phyloP scores from a whole-genome alignment of 1,140 invertebrate genomes.

The Ganaspis sp. region DNA sequence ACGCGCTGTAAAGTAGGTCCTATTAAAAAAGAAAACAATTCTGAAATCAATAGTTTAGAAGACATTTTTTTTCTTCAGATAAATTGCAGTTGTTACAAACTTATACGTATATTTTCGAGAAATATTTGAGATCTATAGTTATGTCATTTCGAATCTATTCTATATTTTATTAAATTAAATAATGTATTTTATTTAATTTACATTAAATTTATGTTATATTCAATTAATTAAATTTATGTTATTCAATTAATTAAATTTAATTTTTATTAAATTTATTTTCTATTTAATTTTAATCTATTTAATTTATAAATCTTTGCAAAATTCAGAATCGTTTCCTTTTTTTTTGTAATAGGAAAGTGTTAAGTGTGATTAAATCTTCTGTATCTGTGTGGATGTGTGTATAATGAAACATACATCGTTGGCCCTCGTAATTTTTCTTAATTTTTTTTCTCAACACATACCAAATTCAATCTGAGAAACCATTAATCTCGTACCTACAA shows the following conservation, averaged over 20 bases:
- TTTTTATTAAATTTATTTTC: neutral
- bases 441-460: neutral
- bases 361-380: neutral
- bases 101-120: too few species aligned
- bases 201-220: too few species aligned
- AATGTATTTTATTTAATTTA: too few species aligned
- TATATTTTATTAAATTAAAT: too few species aligned
- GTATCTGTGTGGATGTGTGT: neutral
- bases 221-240: too few species aligned
- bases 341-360: neutral
- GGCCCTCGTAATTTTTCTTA: neutral
- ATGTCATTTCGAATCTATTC: neutral
- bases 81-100: too few species aligned
- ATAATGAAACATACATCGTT: slow-evolving; percentile 10
- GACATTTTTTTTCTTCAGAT: neutral
- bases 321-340: slow-evolving; percentile 17
- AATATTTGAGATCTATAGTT: too few species aligned
- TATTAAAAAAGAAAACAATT: neutral
- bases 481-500: slow-evolving; percentile 24
- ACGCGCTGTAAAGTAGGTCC: slow-evolving; percentile 11
- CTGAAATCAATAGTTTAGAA: neutral
- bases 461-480: neutral
- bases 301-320: neutral
- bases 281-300: neutral
- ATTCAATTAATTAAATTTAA: too few species aligned